Conservation (phyloP, 2,888 invertebrate genomes). For the Hirtodrosophila duncani region DNA sequence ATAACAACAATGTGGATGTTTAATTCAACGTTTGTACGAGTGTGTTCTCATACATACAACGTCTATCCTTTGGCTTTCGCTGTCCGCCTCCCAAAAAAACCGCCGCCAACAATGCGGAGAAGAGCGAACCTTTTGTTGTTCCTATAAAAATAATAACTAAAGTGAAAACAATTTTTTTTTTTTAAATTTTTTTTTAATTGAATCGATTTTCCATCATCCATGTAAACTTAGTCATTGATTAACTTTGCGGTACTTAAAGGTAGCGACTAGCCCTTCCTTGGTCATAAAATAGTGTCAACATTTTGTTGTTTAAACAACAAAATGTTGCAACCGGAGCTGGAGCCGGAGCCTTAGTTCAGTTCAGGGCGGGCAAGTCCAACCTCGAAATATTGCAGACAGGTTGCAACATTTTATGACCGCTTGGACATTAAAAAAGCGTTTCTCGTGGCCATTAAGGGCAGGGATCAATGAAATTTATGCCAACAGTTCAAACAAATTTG, state of each 20-base stretch:
- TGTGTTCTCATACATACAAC: too few relatives aligned
- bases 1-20: slow-evolving; percentile 29
- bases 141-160: too few relatives aligned
- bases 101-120: slow-evolving; percentile 5
- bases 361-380: too few relatives aligned
- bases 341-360: not conserved
- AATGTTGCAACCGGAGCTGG: slow-evolving; percentile 5
- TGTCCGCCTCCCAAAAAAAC: slow-evolving; percentile 10
- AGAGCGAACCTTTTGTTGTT: too few relatives aligned
- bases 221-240: too few relatives aligned
- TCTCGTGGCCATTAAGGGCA: slow-evolving; percentile 35
- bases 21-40: slow-evolving; percentile 22
- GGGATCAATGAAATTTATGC: slow-evolving; percentile 58
- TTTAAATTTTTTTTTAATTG: too few relatives aligned
- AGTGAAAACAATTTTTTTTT: too few relatives aligned
- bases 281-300: slow-evolving; percentile 47
- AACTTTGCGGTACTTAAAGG: too few relatives aligned
- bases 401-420: slow-evolving; percentile 35
- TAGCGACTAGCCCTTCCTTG: not conserved
- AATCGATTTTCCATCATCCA: slow-evolving; percentile 1
- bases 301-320: slow-evolving; percentile 19
- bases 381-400: slow-evolving; percentile 34
- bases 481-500: slow-evolving; percentile 41
- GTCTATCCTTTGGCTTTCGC: too few relatives aligned
- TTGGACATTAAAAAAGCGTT: slow-evolving; percentile 27